phyloP scores from a whole-genome alignment of 2,888 invertebrate genomes.

The Stenolophus ochropezus region DNA sequence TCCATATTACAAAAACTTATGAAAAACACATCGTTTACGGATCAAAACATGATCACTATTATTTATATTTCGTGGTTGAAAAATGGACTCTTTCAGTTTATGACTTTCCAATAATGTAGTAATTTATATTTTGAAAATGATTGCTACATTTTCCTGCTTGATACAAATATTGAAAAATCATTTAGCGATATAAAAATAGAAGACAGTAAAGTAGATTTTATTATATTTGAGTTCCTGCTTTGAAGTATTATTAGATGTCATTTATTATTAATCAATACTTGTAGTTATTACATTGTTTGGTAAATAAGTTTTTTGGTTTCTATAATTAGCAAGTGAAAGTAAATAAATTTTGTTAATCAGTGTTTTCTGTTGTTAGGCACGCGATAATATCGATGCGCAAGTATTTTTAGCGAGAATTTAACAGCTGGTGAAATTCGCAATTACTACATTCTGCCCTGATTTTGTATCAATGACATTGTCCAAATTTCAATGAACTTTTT shows the following conservation, averaged over 20 bases:
- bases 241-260: neutral
- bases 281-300: neutral
- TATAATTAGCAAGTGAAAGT: slow-evolving; percentile 21
- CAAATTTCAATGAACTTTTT: neutral
- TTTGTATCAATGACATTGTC: neutral
- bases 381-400: neutral
- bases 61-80: neutral
- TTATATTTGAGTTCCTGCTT: slow-evolving; percentile 19
- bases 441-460: neutral
- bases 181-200: slow-evolving; percentile 14
- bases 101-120: slow-evolving; percentile 8
- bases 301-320: slow-evolving; percentile 4
- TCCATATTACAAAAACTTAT: neutral
- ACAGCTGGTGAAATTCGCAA: neutral
- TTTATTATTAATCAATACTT: slow-evolving; percentile 1
- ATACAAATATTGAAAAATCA: slow-evolving; percentile 9
- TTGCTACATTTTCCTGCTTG: neutral
- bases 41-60: slow-evolving; percentile 1
- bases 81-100: neutral
- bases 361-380: slow-evolving; percentile 17
- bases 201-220: neutral
- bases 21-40: neutral
- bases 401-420: slow-evolving; percentile 20
- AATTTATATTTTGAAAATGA: slow-evolving; percentile 15
- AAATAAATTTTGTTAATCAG: slow-evolving; percentile 19